These are phyloP conservation scores for Pyrrhia umbra DNA, from an alignment of 2,888 invertebrate species.

Conservation along the genomic window DNA sequence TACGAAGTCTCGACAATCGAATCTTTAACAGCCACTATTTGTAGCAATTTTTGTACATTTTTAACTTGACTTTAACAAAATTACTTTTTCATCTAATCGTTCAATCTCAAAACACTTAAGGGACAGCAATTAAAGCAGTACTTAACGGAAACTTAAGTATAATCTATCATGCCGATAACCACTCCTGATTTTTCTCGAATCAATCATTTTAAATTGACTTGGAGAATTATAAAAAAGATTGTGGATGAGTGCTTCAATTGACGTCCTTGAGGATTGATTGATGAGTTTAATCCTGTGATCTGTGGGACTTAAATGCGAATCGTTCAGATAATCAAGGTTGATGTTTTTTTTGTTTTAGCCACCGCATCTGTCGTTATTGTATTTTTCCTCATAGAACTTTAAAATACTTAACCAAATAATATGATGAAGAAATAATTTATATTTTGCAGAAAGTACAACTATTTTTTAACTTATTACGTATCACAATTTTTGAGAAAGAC, in stretches of 20 bases:
- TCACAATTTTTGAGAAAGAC: neutral
- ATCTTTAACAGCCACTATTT: neutral
- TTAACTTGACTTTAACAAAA: constrained; percentile 1
- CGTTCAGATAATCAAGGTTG: constrained; percentile 22
- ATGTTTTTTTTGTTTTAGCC: neutral
- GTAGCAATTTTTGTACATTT: neutral
- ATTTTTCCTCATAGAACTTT: too few relatives aligned
- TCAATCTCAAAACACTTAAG: constrained; percentile 34
- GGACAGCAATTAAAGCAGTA: constrained; percentile 52
- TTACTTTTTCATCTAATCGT: constrained; percentile 20
- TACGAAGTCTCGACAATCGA: neutral
- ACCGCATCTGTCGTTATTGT: neutral
- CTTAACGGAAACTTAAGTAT: constrained; percentile 56
- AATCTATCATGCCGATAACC: constrained; percentile 66
- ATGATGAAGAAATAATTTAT: too few relatives aligned
- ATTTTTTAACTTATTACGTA: too few relatives aligned
- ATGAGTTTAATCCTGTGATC: constrained; percentile 59
- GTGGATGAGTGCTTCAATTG: constrained; percentile 56
- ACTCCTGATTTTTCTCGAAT: constrained; percentile 68
- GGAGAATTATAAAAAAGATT: constrained; percentile 70
- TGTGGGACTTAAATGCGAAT: constrained; percentile 39
- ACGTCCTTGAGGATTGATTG: constrained; percentile 60
- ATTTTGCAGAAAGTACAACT: too few relatives aligned
- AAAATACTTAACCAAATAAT: too few relatives aligned
- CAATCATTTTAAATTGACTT: constrained; percentile 79